Percentiles rank a stretch among this genome's conserved stretches.
Conservation (phyloP, 2,888 invertebrate species). For the Aromia moschata region DNA sequence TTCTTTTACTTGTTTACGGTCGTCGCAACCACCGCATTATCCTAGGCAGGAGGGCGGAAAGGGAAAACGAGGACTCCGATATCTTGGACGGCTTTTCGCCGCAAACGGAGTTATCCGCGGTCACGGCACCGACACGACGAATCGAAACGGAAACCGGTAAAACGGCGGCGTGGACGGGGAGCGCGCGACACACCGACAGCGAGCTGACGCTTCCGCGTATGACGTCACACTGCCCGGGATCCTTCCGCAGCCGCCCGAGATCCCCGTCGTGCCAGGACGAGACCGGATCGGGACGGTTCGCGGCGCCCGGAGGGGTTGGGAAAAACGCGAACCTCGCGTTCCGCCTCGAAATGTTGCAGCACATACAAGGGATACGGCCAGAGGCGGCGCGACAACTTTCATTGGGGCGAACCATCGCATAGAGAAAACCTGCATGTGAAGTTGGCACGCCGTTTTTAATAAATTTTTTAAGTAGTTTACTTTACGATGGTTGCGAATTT, state of each 20-base stretch:
- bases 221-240: constrained; percentile 62
- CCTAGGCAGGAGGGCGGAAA: neutral
- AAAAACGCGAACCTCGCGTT: neutral
- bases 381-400: no score
- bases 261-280: constrained; percentile 25
- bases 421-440: no score
- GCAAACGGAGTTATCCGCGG: constrained; percentile 20
- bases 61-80: constrained; percentile 13
- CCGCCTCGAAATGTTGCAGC: constrained; percentile 13
- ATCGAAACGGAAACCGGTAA: constrained; percentile 39
- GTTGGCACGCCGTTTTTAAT: no score
- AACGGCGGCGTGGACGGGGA: constrained; percentile 57
- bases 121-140: constrained; percentile 28
- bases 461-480: no score
- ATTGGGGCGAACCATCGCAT: no score
- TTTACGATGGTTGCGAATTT: no score
- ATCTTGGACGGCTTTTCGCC: constrained; percentile 6
- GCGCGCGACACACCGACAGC: constrained; percentile 44
- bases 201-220: constrained; percentile 60
- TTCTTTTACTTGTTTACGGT: neutral
- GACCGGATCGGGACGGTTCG: constrained; percentile 19
- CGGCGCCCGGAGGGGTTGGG: constrained; percentile 11
- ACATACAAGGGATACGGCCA: no score
- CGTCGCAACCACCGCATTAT: constrained; percentile 4
- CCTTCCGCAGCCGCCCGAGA: constrained; percentile 36